phyloP scores from a whole-genome alignment of 2,113 vertebrate genomes.

The Dromiciops gliroides region DNA sequence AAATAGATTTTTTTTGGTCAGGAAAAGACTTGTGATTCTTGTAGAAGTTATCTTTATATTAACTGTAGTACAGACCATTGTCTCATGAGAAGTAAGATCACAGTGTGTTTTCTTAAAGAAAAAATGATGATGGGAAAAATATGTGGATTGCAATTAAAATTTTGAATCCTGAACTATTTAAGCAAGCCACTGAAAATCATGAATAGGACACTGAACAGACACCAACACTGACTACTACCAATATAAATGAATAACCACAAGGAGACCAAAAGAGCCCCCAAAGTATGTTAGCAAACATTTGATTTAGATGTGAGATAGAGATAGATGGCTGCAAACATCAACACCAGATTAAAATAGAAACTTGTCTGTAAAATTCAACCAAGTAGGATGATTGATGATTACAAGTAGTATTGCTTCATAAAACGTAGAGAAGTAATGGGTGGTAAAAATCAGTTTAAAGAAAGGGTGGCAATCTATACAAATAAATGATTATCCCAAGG shows the following conservation, averaged over 20 bases:
- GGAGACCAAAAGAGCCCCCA: neutral
- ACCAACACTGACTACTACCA: neutral
- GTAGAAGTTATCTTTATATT: neutral
- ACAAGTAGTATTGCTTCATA: neutral
- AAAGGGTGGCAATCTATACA: neutral
- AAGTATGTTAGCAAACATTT: neutral
- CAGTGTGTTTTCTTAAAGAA: neutral
- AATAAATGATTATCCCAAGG: neutral
- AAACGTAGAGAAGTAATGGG: neutral
- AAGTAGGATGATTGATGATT: neutral
- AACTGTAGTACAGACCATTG: neutral
- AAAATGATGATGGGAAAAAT: neutral
- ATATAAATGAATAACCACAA: neutral
- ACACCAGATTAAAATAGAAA: neutral
- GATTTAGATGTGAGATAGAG: neutral
- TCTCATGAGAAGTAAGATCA: neutral
- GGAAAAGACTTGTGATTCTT: neutral
- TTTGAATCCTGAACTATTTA: neutral
- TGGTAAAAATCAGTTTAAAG: neutral
- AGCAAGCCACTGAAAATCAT: neutral
- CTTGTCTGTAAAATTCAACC: neutral
- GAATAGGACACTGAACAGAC: neutral
- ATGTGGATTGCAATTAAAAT: neutral
- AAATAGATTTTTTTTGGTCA: neutral
- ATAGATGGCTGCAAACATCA: neutral